Percentiles rank a stretch among this genome's conserved stretches.
These are phyloP conservation scores for Dendrophyllia cribrosa DNA, from an alignment of 64 coral and sea anemone genomes.

Conservation along the genomic window DNA sequence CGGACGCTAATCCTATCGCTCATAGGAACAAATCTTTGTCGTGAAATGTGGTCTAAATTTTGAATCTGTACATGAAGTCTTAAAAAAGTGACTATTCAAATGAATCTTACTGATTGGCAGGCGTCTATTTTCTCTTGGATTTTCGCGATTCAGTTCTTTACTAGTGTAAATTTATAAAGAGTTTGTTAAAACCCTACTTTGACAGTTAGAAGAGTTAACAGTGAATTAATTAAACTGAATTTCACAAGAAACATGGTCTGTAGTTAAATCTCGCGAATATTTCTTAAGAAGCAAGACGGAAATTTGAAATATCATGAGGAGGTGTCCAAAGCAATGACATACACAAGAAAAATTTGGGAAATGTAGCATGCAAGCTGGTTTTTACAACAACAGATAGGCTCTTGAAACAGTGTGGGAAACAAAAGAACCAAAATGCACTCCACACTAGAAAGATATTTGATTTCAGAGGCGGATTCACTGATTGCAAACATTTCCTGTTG, in stretches of 20 bases:
- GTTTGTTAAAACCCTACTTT: not conserved
- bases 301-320: not conserved
- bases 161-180: too few relatives aligned
- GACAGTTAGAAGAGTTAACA: not conserved
- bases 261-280: not conserved
- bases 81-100: too few relatives aligned
- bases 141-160: too few relatives aligned
- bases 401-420: not conserved
- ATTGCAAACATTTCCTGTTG: conserved; percentile 47
- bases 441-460: conserved; percentile 27
- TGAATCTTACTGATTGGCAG: not conserved
- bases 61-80: too few relatives aligned
- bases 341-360: not conserved
- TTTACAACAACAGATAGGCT: not conserved
- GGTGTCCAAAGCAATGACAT: not conserved
- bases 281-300: not conserved
- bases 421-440: conserved; percentile 1
- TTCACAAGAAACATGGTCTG: not conserved
- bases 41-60: too few relatives aligned
- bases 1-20: not conserved
- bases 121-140: not conserved
- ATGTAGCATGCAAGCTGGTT: not conserved
- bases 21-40: too few relatives aligned
- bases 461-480: not conserved
- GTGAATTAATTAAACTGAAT: not conserved